phyloP scores from a whole-genome alignment of 2,797 vertebrate genomes.

The Pangasius sanitwongsei region DNA sequence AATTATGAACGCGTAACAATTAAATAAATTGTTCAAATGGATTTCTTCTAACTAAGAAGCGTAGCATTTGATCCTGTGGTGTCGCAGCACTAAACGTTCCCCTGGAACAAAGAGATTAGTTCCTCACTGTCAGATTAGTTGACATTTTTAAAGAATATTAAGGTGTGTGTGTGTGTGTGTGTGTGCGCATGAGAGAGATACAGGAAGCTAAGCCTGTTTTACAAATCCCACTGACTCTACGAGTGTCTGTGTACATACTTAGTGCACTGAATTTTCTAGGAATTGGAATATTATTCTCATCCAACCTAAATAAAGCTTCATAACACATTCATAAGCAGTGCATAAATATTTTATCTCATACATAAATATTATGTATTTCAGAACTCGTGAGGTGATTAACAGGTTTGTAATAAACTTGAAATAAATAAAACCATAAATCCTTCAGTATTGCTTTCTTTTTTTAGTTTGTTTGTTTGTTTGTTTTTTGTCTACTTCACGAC shows the following conservation, averaged over 20 bases:
- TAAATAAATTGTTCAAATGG: no score
- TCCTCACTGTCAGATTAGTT: background rate
- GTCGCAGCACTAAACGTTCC: background rate
- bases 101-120: slow-evolving; percentile 7
- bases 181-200: background rate
- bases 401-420: background rate
- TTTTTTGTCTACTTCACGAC: background rate
- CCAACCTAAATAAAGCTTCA: background rate
- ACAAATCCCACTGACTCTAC: slow-evolving; percentile 37
- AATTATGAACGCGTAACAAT: no score
- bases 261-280: background rate
- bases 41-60: background rate
- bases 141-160: background rate
- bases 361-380: background rate
- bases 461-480: no score
- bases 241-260: background rate
- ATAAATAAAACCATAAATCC: background rate
- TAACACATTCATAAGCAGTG: background rate
- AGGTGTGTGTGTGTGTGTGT: background rate
- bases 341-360: background rate
- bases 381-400: background rate
- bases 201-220: slow-evolving; percentile 25
- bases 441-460: background rate
- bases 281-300: background rate
- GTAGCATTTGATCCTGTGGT: background rate